phyloP scores from a whole-genome alignment of 2,797 vertebrate genomes.

The Intellagama lesueurii region DNA sequence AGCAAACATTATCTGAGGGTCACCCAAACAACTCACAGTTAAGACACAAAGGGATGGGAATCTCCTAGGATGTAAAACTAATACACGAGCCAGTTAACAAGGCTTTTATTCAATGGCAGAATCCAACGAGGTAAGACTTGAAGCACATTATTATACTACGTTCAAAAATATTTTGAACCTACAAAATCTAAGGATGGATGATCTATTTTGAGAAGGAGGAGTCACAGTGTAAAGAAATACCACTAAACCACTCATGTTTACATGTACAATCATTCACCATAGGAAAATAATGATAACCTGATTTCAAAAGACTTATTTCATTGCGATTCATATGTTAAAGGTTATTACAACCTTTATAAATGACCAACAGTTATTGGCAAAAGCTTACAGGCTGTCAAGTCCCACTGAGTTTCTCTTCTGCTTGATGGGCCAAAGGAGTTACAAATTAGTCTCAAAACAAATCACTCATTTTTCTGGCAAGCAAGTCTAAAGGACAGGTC shows the following conservation, averaged over 20 bases:
- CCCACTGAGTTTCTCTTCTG: background rate
- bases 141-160: background rate
- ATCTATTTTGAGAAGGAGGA: background rate
- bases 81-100: background rate
- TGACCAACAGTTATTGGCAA: background rate
- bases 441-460: background rate
- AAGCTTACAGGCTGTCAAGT: background rate
- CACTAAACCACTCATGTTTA: background rate
- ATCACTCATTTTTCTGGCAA: background rate
- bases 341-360: background rate
- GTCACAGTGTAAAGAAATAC: background rate
- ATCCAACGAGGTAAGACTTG: background rate
- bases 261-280: background rate
- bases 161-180: background rate
- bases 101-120: background rate
- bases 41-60: background rate
- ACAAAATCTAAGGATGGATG: background rate
- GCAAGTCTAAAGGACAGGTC: background rate
- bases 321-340: background rate
- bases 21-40: background rate
- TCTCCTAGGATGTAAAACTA: background rate
- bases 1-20: background rate
- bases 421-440: conserved; percentile 20
- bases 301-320: background rate
- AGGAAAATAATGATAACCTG: background rate